Base-by-base conservation (phyloP, 2,888 invertebrate genomes). In the Agrochola circellaris region DNA sequence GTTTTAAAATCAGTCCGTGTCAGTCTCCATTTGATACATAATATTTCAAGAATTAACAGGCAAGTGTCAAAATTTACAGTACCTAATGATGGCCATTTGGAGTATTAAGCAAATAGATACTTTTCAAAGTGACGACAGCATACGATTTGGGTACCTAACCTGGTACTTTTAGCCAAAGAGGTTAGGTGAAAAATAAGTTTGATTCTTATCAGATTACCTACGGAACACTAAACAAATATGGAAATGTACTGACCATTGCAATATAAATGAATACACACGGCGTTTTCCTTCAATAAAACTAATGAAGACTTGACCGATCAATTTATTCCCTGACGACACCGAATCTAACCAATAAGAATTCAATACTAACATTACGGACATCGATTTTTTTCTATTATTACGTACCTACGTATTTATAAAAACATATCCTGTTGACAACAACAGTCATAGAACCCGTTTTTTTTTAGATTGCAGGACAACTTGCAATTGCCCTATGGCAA, bases 351-450 rank as follows among this genome's bases (percentile, higher is more conserved):
- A 87, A 77, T 80, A 77, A 73, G 67, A 71, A 84, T 62, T 58
- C 51, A 68, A 72, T 75, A 48, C 17, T 66, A 71, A 61, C 8
- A 73, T 34, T 66, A 73, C 51, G n/a, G 42, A n/a, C 34, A 60
- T 68, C 15, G 15, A 7, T 82, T 54, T 54, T 62, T 51, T 64
- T 54, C 4, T 42, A 66, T 1, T 64, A 75, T 0, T 76, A 38
- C 23, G 5, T 58, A 51, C 15, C 15, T 45, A 48, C 34, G 7
- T 62, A 72, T 77, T 62, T 77, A 56, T 30, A 76, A 70, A 88
- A 86, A 83, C 70, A 81, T 80, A 88, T 86, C 86, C 79, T 81
- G 75, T 78, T 80, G 45, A 75, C 70, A 67, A 62, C 23, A 87
- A 64, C 42, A 69, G 15, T 51, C 15, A 5, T 38, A 42, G 13